Evolutionary conservation across 2,888 invertebrate species (phyloP).

Genomic region (Teinopalpus imperialis): DNA sequence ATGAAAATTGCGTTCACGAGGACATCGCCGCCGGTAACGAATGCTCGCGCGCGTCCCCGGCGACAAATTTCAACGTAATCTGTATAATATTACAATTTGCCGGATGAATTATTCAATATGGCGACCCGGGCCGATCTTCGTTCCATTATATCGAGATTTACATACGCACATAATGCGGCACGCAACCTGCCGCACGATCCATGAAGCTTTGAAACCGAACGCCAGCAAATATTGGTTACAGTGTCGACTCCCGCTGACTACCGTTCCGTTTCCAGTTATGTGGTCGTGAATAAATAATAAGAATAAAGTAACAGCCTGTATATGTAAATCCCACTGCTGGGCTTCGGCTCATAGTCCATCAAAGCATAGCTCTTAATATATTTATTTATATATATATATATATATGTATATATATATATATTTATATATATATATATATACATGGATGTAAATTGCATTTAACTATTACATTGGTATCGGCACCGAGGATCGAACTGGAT

Average conservation of each 20-base stretch:
- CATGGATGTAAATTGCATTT: too few species aligned
- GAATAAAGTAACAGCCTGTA: too few species aligned
- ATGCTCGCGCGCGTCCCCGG: constrained; percentile 41
- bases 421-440: too few species aligned
- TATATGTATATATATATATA: too few species aligned
- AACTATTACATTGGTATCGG: too few species aligned
- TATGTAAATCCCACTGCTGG: too few species aligned
- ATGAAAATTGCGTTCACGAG: constrained; percentile 25
- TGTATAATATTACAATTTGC: constrained; percentile 76
- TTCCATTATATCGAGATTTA: constrained; percentile 56
- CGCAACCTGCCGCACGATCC: constrained; percentile 31
- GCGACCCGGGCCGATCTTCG: constrained; percentile 52
- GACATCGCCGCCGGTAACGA: constrained; percentile 35
- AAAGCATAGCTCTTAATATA: too few species aligned
- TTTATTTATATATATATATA: too few species aligned
- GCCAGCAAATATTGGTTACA: constrained; percentile 4
- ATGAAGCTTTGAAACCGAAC: constrained; percentile 15
- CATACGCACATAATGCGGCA: constrained; percentile 34
- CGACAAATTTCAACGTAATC: constrained; percentile 68
- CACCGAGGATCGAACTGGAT: too few species aligned
- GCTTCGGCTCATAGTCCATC: too few species aligned
- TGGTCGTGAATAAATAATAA: too few species aligned
- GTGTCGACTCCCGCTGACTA: neutral
- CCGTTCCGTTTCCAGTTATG: neutral
- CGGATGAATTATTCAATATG: constrained; percentile 72